A percentile compares a stretch with the other conserved stretches of the same genome.
These are phyloP conservation scores for Erithacus rubecula DNA, from an alignment of 2,797 vertebrate species.

Conservation along the genomic window DNA sequence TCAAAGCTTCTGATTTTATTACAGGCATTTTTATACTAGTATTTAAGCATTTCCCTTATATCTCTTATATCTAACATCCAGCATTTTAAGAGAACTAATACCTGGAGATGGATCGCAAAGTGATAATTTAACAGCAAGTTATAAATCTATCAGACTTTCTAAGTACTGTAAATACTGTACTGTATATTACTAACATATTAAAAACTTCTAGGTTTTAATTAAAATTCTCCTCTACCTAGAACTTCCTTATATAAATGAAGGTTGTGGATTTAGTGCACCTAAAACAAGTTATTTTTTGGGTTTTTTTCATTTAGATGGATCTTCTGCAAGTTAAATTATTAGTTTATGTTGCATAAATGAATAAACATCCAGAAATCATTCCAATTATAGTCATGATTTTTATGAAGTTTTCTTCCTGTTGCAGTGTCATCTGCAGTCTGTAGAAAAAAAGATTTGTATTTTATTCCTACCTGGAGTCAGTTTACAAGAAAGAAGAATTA, in stretches of 20 bases:
- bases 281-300: neutral
- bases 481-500: conserved; percentile 5
- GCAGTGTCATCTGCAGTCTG: conserved; percentile 1
- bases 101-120: conserved; percentile 21
- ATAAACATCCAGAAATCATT: neutral
- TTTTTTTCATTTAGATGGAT: neutral
- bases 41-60: conserved; percentile 63
- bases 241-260: conserved; percentile 11
- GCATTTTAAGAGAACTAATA: conserved; percentile 45
- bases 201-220: conserved; percentile 17
- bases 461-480: neutral
- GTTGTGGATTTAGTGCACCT: neutral
- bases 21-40: conserved; percentile 56
- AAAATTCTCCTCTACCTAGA: neutral
- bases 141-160: conserved; percentile 44
- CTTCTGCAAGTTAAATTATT: conserved; percentile 18
- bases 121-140: conserved; percentile 41
- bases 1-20: conserved; percentile 71
- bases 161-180: conserved; percentile 12
- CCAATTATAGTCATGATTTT: neutral
- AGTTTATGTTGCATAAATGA: neutral
- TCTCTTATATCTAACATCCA: conserved; percentile 16
- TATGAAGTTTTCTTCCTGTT: conserved; percentile 3
- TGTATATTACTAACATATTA: neutral
- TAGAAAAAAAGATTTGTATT: neutral